Conservation (phyloP, 2,888 invertebrate genomes). For the Himalopsyche tibetana region DNA sequence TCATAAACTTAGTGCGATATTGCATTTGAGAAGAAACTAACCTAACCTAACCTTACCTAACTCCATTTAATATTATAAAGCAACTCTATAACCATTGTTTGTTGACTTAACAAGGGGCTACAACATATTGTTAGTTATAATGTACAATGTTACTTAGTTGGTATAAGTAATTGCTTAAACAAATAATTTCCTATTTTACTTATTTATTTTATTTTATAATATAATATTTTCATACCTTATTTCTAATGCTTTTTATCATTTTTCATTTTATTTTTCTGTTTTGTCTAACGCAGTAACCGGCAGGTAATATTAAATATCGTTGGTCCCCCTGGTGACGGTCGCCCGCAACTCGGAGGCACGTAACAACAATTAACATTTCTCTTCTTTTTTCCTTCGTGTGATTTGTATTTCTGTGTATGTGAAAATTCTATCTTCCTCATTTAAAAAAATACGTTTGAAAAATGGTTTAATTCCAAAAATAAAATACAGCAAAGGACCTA, state of each 20-base stretch:
- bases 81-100: background rate
- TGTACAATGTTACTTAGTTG: no score
- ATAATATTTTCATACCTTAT: background rate
- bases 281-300: constrained; percentile 1
- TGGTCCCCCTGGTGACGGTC: background rate
- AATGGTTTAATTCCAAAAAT: background rate
- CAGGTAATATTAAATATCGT: background rate
- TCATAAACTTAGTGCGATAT: no score
- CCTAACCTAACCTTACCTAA: no score
- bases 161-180: no score
- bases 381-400: background rate
- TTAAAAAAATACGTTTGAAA: background rate
- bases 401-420: background rate
- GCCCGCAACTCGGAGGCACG: background rate
- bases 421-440: no score
- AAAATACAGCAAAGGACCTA: no score
- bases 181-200: no score
- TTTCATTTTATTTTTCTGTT: constrained; percentile 14
- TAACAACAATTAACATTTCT: constrained; percentile 26
- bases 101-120: background rate
- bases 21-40: no score
- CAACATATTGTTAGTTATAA: no score
- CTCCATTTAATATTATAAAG: no score
- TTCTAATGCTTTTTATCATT: constrained; percentile 13
- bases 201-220: no score